Conservation (phyloP, 2,113 vertebrate genomes). For the Phalacrocorax carbo region DNA sequence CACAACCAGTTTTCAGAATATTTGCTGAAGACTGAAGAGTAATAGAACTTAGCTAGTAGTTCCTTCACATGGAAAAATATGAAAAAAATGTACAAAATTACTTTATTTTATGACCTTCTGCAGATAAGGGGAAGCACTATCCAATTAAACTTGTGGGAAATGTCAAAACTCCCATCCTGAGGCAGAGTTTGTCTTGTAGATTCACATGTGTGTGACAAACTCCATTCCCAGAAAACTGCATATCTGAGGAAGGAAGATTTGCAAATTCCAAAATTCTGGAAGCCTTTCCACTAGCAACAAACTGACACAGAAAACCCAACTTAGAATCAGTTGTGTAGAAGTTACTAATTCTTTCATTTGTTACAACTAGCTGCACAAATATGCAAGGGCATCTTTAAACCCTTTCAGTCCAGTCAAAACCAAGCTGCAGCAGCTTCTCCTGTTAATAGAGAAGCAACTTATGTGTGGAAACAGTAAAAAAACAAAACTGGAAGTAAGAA, state of each 20-base stretch:
- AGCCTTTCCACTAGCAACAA: background rate
- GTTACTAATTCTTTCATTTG: background rate
- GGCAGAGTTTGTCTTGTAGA: background rate
- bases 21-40: background rate
- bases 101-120: background rate
- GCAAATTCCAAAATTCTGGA: background rate
- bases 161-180: background rate
- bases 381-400: background rate
- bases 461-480: background rate
- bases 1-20: background rate
- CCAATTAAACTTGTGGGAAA: background rate
- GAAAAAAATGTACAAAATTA: background rate
- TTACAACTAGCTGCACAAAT: background rate
- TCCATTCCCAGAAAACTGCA: accelerated
- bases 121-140: background rate
- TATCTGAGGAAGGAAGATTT: background rate
- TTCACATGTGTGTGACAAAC: background rate
- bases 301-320: accelerated
- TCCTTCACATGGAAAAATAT: background rate
- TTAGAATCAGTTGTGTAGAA: background rate
- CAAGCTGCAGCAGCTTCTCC: background rate
- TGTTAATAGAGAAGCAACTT: background rate
- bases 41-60: background rate
- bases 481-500: background rate
- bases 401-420: background rate